phyloP scores from a whole-genome alignment of 2,797 vertebrate species.

The Muscicapa comitata region DNA sequence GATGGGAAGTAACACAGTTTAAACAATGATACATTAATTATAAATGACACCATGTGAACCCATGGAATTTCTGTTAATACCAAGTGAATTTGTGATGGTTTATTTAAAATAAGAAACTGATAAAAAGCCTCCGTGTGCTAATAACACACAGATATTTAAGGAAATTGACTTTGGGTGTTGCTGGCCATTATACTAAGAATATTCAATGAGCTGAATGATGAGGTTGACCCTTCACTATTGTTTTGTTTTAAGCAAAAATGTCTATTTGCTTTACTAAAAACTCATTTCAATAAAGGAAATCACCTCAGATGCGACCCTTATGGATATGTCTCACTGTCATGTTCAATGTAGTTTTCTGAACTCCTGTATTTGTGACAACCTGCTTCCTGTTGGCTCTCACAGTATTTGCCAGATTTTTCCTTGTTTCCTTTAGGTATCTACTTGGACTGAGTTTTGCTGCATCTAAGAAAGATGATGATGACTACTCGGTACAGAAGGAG shows the following conservation, averaged over 20 bases:
- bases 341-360: neutral
- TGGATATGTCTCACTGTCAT: neutral
- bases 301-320: neutral
- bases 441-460: neutral
- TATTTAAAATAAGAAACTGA: neutral
- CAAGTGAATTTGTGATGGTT: neutral
- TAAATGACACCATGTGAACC: neutral
- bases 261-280: neutral
- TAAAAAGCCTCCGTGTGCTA: neutral
- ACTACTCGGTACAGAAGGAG: neutral
- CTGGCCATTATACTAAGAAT: neutral
- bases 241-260: neutral
- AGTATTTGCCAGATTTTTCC: neutral
- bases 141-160: neutral
- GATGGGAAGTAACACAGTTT: neutral
- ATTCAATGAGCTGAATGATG: neutral
- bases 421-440: neutral
- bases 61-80: neutral
- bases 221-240: neutral
- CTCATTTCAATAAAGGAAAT: neutral
- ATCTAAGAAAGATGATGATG: neutral
- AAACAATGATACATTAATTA: neutral
- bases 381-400: neutral
- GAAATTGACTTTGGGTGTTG: neutral
- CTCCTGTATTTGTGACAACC: slow-evolving; percentile 6